Evolutionary conservation across 2,888 invertebrate species (phyloP).

Genomic region (Andrena marginata): DNA sequence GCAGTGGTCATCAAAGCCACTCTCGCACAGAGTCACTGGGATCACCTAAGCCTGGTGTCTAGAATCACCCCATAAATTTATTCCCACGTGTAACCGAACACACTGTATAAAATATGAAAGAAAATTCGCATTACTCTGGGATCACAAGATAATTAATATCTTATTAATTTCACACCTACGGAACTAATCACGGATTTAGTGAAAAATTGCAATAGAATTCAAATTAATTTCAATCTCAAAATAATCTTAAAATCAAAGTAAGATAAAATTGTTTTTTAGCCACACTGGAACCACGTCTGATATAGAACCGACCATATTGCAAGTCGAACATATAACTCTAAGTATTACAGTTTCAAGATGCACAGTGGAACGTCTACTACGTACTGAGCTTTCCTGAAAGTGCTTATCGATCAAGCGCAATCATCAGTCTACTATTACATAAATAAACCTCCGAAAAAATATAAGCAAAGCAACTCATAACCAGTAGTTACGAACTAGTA

Average conservation of each 20-base stretch:
- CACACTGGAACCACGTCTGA: background rate
- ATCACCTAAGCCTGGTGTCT: no score
- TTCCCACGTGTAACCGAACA: no score
- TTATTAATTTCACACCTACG: no score
- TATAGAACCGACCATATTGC: background rate
- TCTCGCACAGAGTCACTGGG: no score
- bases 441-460: background rate
- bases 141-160: no score
- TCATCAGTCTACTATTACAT: constrained; percentile 9
- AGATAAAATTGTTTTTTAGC: no score
- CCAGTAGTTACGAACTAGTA: background rate
- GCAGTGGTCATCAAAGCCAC: no score
- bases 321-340: background rate
- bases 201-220: background rate
- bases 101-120: no score
- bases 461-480: background rate
- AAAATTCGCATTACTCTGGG: no score
- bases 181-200: background rate
- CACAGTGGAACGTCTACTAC: background rate
- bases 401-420: constrained; percentile 28
- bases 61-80: no score
- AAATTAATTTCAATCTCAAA: no score
- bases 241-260: no score
- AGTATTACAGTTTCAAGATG: background rate
- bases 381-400: constrained; percentile 6